Conservation (phyloP, 2,888 invertebrate species). For the Leucoptera coffeella region DNA sequence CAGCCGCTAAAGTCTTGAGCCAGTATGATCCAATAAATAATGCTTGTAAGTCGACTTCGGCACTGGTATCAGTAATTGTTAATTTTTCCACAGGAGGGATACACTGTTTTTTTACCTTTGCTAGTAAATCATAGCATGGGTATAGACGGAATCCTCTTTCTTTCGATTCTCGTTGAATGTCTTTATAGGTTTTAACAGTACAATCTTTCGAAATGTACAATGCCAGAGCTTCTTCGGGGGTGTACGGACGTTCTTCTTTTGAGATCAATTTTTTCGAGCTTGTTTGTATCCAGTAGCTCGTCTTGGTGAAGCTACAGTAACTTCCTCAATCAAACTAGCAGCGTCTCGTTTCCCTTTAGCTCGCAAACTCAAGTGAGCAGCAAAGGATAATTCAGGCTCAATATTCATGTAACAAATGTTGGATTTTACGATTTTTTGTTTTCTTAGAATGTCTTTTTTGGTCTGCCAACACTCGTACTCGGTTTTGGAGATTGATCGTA, state of each 20-base stretch:
- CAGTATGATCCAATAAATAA: no score
- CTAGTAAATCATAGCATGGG: no score
- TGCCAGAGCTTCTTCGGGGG: conserved; percentile 1
- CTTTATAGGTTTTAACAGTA: not conserved
- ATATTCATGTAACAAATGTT: not conserved
- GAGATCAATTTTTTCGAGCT: conserved; percentile 1
- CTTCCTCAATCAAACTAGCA: conserved; percentile 2
- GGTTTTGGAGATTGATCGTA: not conserved
- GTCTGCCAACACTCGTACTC: not conserved
- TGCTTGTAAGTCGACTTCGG: no score
- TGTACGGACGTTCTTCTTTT: conserved; percentile 1
- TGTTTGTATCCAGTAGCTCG: conserved; percentile 1
- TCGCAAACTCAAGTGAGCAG: not conserved
- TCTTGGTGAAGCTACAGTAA: conserved; percentile 1
- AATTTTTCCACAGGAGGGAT: no score
- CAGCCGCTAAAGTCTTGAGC: no score
- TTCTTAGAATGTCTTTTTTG: not conserved
- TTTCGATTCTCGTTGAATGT: no score
- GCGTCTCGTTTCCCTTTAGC: not conserved
- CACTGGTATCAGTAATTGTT: no score
- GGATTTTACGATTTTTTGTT: not conserved
- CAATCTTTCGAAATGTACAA: conserved; percentile 2
- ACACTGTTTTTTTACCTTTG: no score
- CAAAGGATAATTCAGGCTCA: not conserved
- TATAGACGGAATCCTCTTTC: no score